phyloP scores from a whole-genome alignment of 2,113 vertebrate species.

The Nansenia antarctica region DNA sequence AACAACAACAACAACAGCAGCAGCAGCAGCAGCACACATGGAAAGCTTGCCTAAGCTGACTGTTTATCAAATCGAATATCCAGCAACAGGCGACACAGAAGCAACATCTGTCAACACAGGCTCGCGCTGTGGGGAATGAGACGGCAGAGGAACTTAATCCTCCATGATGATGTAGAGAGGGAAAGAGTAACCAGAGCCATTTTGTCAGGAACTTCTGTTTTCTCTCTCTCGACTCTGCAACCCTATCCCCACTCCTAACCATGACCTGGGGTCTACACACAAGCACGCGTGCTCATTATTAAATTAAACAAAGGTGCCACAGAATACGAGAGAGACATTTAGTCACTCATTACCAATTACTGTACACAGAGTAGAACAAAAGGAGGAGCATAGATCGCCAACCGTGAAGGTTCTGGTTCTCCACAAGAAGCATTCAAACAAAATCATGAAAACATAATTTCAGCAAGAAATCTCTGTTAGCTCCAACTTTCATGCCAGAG shows the following conservation, averaged over 20 bases:
- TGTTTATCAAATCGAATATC: conserved; percentile 53
- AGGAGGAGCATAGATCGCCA: no score
- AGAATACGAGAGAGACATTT: conserved; percentile 48
- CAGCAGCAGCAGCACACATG: not conserved
- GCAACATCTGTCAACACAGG: conserved; percentile 55
- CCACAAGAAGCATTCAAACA: no score
- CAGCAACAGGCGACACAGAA: conserved; percentile 49
- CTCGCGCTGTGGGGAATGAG: conserved; percentile 50
- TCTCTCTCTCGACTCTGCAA: conserved; percentile 56
- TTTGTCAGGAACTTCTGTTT: conserved; percentile 66
- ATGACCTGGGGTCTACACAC: conserved; percentile 56
- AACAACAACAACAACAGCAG: not conserved
- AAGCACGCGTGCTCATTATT: conserved; percentile 67
- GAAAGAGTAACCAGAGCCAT: conserved; percentile 68
- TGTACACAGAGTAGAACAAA: not conserved
- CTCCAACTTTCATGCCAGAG: not conserved
- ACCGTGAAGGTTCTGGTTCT: no score
- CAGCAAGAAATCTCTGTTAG: not conserved
- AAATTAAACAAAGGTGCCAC: conserved; percentile 65
- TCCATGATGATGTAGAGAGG: conserved; percentile 47
- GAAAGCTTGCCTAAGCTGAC: conserved; percentile 37
- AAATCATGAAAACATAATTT: no score
- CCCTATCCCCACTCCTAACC: conserved; percentile 58
- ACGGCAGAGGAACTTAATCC: conserved; percentile 62
- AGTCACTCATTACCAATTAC: conserved; percentile 7